phyloP scores from a whole-genome alignment of 92 coral and sea anemone species.

The Isaurus tuberculatus region DNA sequence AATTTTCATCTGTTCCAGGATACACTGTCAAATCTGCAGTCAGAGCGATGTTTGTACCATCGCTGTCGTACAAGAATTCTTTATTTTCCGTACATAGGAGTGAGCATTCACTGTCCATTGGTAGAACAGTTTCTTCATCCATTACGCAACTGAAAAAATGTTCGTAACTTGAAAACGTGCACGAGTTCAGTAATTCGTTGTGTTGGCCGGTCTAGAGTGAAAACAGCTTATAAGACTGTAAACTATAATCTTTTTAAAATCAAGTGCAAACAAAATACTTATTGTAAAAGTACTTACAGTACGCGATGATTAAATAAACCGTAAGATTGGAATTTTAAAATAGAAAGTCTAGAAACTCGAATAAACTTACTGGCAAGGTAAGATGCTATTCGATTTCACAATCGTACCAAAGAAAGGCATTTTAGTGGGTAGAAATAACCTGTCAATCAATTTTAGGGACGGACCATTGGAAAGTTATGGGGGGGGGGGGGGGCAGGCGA shows the following conservation, averaged over 20 bases:
- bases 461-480: too few species aligned
- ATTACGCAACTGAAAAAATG: conserved; percentile 20
- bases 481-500: too few species aligned
- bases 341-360: conserved; percentile 15
- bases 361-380: not conserved
- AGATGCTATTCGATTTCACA: conserved; percentile 29
- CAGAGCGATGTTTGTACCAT: conserved; percentile 50
- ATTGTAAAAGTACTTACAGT: conserved; percentile 31
- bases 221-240: not conserved
- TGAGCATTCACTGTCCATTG: conserved; percentile 56
- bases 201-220: not conserved
- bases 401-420: conserved; percentile 1
- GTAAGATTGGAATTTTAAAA: not conserved
- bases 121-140: conserved; percentile 53
- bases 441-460: conserved; percentile 30
- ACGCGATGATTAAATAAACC: too few species aligned
- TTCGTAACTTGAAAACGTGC: not conserved
- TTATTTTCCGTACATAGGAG: conserved; percentile 83
- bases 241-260: not conserved
- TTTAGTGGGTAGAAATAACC: not conserved
- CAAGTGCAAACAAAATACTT: not conserved
- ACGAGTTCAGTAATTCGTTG: not conserved
- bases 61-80: conserved; percentile 76
- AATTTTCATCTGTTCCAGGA: conserved; percentile 20
- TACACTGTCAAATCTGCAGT: conserved; percentile 25